A percentile compares a stretch with the other conserved stretches of the same genome.
Evolutionary conservation across 2,797 vertebrate genomes (phyloP).

Genomic region (Enteromius paludinosus): DNA sequence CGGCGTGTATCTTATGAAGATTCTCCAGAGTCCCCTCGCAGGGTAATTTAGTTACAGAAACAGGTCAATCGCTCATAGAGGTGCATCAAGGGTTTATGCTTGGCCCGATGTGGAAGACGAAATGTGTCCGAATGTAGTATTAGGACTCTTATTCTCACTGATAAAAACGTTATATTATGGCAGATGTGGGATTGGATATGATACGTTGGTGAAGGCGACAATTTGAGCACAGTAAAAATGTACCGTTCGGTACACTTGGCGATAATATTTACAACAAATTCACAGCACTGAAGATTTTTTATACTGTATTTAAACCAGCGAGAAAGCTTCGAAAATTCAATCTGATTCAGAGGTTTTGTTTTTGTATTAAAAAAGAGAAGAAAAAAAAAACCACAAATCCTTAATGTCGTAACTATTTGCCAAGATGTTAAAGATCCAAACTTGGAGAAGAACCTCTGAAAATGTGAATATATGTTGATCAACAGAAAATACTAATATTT

Average conservation of each 20-base stretch:
- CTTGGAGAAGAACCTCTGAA: slow-evolving; percentile 61
- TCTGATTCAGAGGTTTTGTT: slow-evolving; percentile 78
- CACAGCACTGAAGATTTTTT: slow-evolving; percentile 89
- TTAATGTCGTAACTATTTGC: slow-evolving; percentile 65
- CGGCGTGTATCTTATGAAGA: slow-evolving; percentile 78
- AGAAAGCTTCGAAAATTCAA: slow-evolving; percentile 86
- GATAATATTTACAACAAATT: slow-evolving; percentile 77
- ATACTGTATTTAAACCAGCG: slow-evolving; percentile 94
- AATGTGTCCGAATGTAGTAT: slow-evolving; percentile 77
- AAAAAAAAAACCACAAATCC: slow-evolving; percentile 51
- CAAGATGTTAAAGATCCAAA: slow-evolving; percentile 47
- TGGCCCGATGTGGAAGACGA: slow-evolving; percentile 68
- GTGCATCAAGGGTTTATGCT: slow-evolving; percentile 79
- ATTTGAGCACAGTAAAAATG: slow-evolving; percentile 92
- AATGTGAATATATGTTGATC: slow-evolving; percentile 75
- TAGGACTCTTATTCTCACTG: slow-evolving; percentile 71
- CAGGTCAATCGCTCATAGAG: slow-evolving; percentile 76
- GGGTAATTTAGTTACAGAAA: slow-evolving; percentile 74
- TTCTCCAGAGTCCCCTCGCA: slow-evolving; percentile 80
- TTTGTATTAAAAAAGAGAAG: slow-evolving; percentile 72
- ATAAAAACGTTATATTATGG: slow-evolving; percentile 69
- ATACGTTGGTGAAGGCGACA: slow-evolving; percentile 80
- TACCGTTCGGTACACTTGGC: slow-evolving; percentile 79
- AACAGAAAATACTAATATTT: slow-evolving; percentile 78
- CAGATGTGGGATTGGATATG: slow-evolving; percentile 67